Percentiles rank a stretch among this genome's conserved stretches.
Evolutionary conservation across 2,888 invertebrate genomes (phyloP).

Genomic region (Capitulum mitella): DNA sequence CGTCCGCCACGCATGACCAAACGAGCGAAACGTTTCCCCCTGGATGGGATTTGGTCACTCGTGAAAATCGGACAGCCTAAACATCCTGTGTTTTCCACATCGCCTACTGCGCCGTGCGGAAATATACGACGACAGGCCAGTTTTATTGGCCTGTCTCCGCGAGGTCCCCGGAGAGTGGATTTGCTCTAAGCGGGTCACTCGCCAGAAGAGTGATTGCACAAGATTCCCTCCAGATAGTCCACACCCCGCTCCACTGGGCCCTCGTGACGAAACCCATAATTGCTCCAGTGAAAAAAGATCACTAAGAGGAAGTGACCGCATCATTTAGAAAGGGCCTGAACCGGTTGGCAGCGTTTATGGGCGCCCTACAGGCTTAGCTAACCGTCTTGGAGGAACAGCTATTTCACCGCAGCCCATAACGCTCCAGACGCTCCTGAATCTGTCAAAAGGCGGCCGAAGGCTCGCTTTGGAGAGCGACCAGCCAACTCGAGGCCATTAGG

Average conservation of each 20-base stretch:
- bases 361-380: no score
- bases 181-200: background rate
- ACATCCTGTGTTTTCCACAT: background rate
- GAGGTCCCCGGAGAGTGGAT: no score
- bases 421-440: no score
- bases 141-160: no score
- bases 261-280: background rate
- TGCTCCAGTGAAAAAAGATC: background rate
- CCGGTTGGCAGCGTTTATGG: background rate
- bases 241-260: background rate
- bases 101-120: background rate
- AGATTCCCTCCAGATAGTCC: background rate
- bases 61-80: background rate
- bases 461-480: no score
- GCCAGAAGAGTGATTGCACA: background rate
- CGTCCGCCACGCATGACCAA: background rate
- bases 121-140: background rate
- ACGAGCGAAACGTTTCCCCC: background rate
- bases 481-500: no score
- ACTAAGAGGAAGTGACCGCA: background rate
- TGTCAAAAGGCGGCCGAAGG: no score
- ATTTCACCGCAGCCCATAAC: no score
- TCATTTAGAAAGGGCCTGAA: background rate
- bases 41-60: background rate
- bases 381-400: no score